These are phyloP conservation scores for Paramisgurnus dabryanus DNA, from an alignment of 2,113 vertebrate species.

Conservation along the genomic window DNA sequence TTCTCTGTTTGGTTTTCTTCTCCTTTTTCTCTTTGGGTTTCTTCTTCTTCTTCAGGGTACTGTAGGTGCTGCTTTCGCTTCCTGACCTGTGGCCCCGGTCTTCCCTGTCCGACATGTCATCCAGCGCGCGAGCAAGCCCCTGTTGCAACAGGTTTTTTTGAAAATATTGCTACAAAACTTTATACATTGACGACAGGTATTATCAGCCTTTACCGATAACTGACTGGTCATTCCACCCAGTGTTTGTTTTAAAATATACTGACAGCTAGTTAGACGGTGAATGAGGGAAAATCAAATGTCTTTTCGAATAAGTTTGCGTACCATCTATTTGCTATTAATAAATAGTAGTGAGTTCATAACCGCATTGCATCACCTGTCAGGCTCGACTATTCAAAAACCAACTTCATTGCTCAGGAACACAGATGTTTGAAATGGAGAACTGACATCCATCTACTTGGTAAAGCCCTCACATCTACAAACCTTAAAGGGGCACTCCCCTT, in stretches of 20 bases:
- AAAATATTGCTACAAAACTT: not conserved
- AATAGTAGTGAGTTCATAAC: too few relatives aligned
- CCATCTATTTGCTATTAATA: too few relatives aligned
- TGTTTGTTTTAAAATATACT: too few relatives aligned
- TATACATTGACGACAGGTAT: not conserved
- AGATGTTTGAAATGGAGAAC: not conserved
- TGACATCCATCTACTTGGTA: not conserved
- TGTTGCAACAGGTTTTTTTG: slow-evolving; percentile 46
- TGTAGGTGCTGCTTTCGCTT: slow-evolving; percentile 90
- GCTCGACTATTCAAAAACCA: too few relatives aligned
- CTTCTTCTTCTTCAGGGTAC: slow-evolving; percentile 92
- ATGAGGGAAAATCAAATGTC: too few relatives aligned
- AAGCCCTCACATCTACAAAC: not conserved
- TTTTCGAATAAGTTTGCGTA: too few relatives aligned
- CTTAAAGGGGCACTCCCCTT: not conserved
- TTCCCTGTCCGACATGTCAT: slow-evolving; percentile 86
- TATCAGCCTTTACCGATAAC: not conserved
- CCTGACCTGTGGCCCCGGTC: slow-evolving; percentile 83
- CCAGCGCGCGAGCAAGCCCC: slow-evolving; percentile 79
- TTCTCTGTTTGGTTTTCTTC: slow-evolving; percentile 87
- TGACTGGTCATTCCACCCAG: too few relatives aligned
- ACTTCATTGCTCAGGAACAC: not conserved
- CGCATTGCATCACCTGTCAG: too few relatives aligned
- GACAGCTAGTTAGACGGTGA: too few relatives aligned
- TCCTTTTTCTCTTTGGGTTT: slow-evolving; percentile 95